phyloP scores from a whole-genome alignment of 2,888 invertebrate genomes.

The Drosophila acutilabella region DNA sequence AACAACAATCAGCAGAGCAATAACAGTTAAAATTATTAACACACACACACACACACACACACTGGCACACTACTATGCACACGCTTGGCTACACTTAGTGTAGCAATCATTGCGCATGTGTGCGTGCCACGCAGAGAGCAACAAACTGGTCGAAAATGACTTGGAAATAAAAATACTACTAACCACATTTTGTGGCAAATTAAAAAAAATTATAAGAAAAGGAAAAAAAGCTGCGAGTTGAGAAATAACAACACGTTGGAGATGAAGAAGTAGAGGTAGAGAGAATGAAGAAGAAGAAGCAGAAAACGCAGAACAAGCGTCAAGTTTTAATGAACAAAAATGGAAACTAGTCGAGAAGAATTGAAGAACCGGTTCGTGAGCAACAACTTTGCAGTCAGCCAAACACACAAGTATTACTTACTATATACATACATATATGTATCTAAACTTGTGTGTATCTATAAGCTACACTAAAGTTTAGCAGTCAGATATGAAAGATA shows the following conservation, averaged over 20 bases:
- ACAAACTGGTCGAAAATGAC: conserved; percentile 20
- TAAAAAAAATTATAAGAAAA: conserved; percentile 29
- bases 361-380: conserved; percentile 69
- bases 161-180: conserved; percentile 30
- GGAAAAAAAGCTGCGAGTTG: conserved; percentile 51
- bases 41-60: conserved; percentile 35
- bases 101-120: conserved; percentile 72
- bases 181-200: conserved; percentile 66
- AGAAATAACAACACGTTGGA: conserved; percentile 38
- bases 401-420: conserved; percentile 15
- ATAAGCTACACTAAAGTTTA: conserved; percentile 66
- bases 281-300: conserved; percentile 22
- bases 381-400: conserved; percentile 51
- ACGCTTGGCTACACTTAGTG: conserved; percentile 32
- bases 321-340: conserved; percentile 75
- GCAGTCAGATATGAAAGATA: conserved; percentile 75
- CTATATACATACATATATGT: conserved; percentile 7
- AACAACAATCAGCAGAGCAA: conserved; percentile 51
- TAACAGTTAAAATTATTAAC: conserved; percentile 75
- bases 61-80: conserved; percentile 22
- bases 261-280: conserved; percentile 22
- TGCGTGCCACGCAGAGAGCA: conserved; percentile 61
- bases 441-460: conserved; percentile 55
- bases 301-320: conserved; percentile 35
- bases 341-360: conserved; percentile 75